Conservation (phyloP, 1,140 invertebrate genomes). For the Megalonaias nervosa region DNA sequence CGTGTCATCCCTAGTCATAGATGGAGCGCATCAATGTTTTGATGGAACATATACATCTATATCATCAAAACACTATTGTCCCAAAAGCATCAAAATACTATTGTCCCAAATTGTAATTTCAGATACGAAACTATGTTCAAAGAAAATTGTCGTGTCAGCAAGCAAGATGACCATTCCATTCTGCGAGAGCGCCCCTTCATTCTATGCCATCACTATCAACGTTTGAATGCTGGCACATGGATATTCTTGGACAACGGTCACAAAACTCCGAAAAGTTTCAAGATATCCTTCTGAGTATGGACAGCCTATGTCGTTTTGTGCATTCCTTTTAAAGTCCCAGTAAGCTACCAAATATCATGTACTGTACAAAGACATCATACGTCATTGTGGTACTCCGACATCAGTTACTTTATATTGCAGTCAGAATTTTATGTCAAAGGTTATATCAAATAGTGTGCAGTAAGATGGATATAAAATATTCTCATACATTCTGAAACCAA, state of each 20-base stretch:
- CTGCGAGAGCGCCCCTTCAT: conserved; percentile 5
- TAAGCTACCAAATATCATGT: conserved; percentile 3
- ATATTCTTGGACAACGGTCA: conserved; percentile 36
- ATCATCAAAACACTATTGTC: neutral
- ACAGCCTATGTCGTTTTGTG: too few species aligned
- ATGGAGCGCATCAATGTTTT: conserved; percentile 29
- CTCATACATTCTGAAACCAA: conserved; percentile 50
- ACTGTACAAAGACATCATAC: conserved; percentile 19
- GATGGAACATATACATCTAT: conserved; percentile 7
- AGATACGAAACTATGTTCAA: conserved; percentile 17
- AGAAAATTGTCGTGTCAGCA: conserved; percentile 29
- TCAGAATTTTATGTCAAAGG: conserved; percentile 26
- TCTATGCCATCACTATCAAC: conserved; percentile 18
- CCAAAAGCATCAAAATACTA: conserved; percentile 5
- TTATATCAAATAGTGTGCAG: conserved; percentile 9
- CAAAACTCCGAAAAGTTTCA: conserved; percentile 21
- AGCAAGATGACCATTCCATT: conserved; percentile 1
- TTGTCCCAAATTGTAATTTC: conserved; percentile 23
- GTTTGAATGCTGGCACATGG: conserved; percentile 35
- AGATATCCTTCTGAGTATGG: conserved; percentile 36
- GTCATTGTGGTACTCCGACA: conserved; percentile 9
- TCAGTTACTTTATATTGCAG: conserved; percentile 19
- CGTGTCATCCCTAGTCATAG: neutral
- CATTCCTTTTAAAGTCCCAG: too few species aligned
- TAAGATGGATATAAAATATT: conserved; percentile 37